Evolutionary conservation across 2,888 invertebrate species (phyloP).

Genomic region (Eristalinus sepulchralis): DNA sequence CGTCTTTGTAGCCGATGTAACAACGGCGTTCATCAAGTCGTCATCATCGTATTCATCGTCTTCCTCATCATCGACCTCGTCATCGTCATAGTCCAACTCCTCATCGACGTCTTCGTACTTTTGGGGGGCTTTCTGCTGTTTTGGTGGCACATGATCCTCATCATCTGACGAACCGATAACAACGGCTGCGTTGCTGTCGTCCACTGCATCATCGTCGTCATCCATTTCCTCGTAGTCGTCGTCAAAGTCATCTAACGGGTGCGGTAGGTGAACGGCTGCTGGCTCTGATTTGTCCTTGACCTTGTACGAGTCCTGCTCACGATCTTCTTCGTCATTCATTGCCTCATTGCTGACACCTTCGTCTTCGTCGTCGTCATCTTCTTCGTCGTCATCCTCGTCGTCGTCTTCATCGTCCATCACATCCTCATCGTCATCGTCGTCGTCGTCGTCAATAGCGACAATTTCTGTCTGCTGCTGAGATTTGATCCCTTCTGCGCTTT

Average conservation of each 20-base stretch:
- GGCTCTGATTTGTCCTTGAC: not conserved
- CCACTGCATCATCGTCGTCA: slow-evolving; percentile 31
- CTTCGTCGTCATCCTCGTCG: slow-evolving; percentile 21
- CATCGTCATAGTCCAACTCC: slow-evolving; percentile 45
- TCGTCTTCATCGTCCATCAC: slow-evolving; percentile 27
- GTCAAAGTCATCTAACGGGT: slow-evolving; percentile 29
- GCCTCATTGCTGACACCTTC: slow-evolving; percentile 36
- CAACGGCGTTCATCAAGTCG: slow-evolving; percentile 63
- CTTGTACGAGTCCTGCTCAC: slow-evolving; percentile 6
- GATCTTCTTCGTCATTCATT: slow-evolving; percentile 39
- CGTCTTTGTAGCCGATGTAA: slow-evolving; percentile 41
- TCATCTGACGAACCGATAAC: slow-evolving; percentile 62
- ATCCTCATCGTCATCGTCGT: slow-evolving; percentile 21
- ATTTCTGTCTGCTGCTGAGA: slow-evolving; percentile 11
- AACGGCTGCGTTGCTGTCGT: slow-evolving; percentile 47
- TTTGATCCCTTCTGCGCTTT: not conserved
- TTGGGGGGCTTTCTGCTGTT: not conserved
- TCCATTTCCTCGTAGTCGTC: slow-evolving; percentile 47
- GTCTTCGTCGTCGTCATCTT: slow-evolving; percentile 37
- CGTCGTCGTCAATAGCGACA: slow-evolving; percentile 49
- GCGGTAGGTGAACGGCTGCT: not conserved
- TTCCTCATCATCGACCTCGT: slow-evolving; percentile 36
- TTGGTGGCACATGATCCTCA: slow-evolving; percentile 10
- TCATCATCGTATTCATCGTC: slow-evolving; percentile 66
- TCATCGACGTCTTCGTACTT: slow-evolving; percentile 18